Evolutionary conservation across 2,113 vertebrate species (phyloP).

Genomic region (Rattus norvegicus): DNA sequence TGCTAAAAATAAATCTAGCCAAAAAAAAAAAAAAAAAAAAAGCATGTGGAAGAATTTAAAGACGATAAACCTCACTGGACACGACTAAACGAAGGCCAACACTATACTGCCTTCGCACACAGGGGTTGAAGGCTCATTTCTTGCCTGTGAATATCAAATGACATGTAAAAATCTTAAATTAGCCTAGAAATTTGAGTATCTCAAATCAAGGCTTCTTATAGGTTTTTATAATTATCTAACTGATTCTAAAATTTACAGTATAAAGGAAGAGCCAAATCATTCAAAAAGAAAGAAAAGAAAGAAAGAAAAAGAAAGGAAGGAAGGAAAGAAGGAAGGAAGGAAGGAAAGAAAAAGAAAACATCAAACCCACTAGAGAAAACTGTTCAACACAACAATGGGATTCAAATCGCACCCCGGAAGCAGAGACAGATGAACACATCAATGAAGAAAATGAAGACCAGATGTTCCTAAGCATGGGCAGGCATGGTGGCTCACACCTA

Average conservation of each 20-base stretch:
- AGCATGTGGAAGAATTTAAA: not conserved
- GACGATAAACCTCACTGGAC: not conserved
- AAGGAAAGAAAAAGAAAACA: too few relatives aligned
- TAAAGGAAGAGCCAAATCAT: not conserved
- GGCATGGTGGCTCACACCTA: not conserved
- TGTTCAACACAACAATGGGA: not conserved
- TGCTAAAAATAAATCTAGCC: constrained; percentile 18
- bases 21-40: not conserved
- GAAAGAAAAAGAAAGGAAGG: too few relatives aligned
- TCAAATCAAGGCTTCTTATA: constrained; percentile 11
- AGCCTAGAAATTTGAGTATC: not conserved
- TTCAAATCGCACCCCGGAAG: not conserved
- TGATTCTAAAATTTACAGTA: not conserved
- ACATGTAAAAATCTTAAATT: not conserved
- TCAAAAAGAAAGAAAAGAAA: not conserved
- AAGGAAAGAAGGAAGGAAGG: too few relatives aligned
- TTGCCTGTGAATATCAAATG: not conserved
- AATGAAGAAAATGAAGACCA: not conserved
- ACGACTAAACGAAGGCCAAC: not conserved
- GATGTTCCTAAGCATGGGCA: not conserved
- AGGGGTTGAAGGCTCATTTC: not conserved
- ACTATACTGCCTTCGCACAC: not conserved
- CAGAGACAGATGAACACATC: not conserved
- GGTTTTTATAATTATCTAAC: constrained; percentile 32
- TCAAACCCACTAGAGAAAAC: not conserved